Evolutionary conservation across 2,113 vertebrate species (phyloP).

Genomic region (Bujurquina vittata): DNA sequence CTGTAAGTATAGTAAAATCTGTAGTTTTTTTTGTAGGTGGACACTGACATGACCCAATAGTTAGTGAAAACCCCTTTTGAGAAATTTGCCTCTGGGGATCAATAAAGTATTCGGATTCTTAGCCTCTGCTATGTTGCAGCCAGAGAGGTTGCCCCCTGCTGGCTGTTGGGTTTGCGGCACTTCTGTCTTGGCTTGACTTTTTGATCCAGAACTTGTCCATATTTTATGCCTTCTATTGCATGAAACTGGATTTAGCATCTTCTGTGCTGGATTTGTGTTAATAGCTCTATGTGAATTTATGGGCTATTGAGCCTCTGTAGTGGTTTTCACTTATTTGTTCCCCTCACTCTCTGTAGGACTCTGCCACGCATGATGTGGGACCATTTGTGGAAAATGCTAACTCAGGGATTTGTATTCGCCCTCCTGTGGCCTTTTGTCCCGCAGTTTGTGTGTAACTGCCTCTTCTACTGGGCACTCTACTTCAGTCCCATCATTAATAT

Average conservation of each 20-base stretch:
- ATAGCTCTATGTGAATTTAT: neutral
- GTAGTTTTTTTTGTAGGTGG: neutral
- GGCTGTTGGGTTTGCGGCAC: neutral
- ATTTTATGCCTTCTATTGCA: neutral
- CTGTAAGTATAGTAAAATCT: no score
- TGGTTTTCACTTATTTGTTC: neutral
- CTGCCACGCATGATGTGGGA: conserved; percentile 88
- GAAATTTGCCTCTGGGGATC: no score
- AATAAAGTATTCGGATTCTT: no score
- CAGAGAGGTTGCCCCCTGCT: neutral
- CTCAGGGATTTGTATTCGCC: conserved; percentile 87
- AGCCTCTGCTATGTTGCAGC: neutral
- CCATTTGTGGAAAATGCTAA: conserved; percentile 91
- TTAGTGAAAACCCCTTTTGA: neutral
- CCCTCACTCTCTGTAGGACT: conserved; percentile 74
- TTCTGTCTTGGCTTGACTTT: neutral
- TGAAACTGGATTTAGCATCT: neutral
- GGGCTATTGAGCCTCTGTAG: neutral
- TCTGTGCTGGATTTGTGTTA: neutral
- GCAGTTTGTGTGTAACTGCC: conserved; percentile 92
- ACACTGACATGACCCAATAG: neutral
- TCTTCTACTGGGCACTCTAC: conserved; percentile 96
- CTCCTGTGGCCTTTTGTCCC: conserved; percentile 93
- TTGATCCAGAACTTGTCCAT: neutral
- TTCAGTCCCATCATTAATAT: conserved; percentile 94